Percentiles rank a stretch among this genome's conserved stretches.
Conservation (phyloP, 2,888 invertebrate species). For the Steinernema hermaphroditum region DNA sequence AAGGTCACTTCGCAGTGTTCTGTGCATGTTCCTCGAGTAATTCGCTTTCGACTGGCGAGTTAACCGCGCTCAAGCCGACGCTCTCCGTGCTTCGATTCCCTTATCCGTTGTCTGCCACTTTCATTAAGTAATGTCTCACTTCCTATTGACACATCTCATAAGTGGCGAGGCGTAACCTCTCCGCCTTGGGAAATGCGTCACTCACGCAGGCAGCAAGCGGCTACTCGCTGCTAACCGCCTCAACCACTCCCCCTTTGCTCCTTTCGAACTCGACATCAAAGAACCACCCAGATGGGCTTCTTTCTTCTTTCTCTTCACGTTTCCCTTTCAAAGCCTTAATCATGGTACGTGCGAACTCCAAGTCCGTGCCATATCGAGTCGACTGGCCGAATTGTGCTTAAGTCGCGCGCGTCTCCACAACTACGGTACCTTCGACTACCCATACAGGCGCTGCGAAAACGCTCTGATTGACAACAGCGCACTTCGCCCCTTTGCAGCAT, state of each 20-base stretch:
- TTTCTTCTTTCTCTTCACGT: constrained; percentile 10
- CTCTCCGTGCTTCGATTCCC: background rate
- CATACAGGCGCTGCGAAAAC: background rate
- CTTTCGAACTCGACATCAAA: constrained; percentile 27
- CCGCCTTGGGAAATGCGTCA: constrained; percentile 28
- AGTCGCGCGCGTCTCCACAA: background rate
- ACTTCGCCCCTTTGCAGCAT: background rate
- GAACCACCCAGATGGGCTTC: constrained; percentile 21
- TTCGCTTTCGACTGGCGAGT: background rate
- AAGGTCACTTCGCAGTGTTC: constrained; percentile 5
- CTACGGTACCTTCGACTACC: background rate
- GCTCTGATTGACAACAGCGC: background rate
- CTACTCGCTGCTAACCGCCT: constrained; percentile 20
- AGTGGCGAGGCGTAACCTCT: constrained; percentile 27
- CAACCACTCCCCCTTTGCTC: constrained; percentile 18
- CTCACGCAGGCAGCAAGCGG: background rate
- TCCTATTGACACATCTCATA: constrained; percentile 30
- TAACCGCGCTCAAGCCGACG: background rate
- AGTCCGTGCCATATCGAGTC: background rate
- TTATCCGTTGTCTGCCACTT: constrained; percentile 1
- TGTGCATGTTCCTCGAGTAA: background rate
- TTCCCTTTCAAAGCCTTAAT: background rate
- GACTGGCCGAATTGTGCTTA: no score
- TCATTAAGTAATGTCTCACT: constrained; percentile 31
- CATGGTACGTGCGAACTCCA: constrained; percentile 16